phyloP scores from a whole-genome alignment of 2,888 invertebrate species.

The Cephalotes varians region DNA sequence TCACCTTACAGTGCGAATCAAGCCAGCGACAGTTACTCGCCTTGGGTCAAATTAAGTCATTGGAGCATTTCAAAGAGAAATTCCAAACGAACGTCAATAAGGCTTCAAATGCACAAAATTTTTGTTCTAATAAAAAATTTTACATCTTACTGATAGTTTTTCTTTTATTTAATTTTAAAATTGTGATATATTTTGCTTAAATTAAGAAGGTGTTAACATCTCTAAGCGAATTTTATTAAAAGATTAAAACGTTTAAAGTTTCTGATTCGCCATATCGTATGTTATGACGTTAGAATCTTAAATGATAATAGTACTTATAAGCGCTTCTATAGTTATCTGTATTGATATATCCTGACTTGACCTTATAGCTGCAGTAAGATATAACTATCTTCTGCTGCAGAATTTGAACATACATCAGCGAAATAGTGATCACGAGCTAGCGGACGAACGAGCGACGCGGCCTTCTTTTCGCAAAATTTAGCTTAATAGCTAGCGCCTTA shows the following conservation, averaged over 20 bases:
- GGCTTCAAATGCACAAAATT: neutral
- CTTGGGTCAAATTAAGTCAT: slow-evolving; percentile 13
- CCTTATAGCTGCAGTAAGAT: neutral
- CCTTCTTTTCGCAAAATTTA: slow-evolving; percentile 50
- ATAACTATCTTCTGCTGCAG: neutral
- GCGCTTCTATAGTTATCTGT: neutral
- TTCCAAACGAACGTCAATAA: neutral
- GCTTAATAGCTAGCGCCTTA: slow-evolving; percentile 63
- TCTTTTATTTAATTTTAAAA: neutral
- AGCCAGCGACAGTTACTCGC: neutral
- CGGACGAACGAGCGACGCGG: slow-evolving; percentile 29
- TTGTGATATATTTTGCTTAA: neutral
- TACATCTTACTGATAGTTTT: neutral
- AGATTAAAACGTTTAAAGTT: neutral
- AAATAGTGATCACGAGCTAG: slow-evolving; percentile 14
- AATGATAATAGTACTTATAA: neutral
- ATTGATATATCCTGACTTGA: neutral
- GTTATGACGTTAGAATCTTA: neutral
- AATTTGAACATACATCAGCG: slow-evolving; percentile 14
- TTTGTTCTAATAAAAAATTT: neutral
- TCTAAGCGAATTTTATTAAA: slow-evolving; percentile 1
- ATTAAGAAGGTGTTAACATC: neutral
- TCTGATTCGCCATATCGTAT: neutral
- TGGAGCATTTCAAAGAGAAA: slow-evolving; percentile 11
- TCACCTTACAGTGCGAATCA: slow-evolving; percentile 1